Evolutionary conservation across 2,113 vertebrate species (phyloP), one percentile per base, ranked within the genome.

Genomic region (Baryphthengus martii): DNA sequence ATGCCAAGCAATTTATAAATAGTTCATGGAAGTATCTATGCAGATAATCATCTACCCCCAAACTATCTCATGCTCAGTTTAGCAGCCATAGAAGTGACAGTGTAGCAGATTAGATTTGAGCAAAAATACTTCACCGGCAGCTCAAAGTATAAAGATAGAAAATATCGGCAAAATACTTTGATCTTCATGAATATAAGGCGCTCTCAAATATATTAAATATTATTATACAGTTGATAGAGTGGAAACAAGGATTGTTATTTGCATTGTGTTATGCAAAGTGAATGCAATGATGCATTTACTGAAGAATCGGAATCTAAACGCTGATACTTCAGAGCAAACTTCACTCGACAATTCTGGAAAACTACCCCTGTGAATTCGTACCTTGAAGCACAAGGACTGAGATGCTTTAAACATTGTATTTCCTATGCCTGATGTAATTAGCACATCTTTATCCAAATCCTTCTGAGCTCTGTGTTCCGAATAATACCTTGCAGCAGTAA

Each of bases 1-100:
- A 90, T 81, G 61, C 76, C 90, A 74, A 96, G 75, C 19, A 50
- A 85, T 71, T 82, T 88, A 82, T 85, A 94, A 93, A 79, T 50
- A 89, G 58, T 45, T 82, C 85, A 67, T 7, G 76, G 77, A 95
- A 71, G n/a, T 78, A 92, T 72, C 84, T 87, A 1, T 81, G 76
- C 77, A 93, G 86, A 92, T 56, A 90, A 93, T 81, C 35, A 67
- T 65, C 73, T 95, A 20, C 56, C 59, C 85, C 75, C 50, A 86
- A 78, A 94, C 81, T 56, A 55, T 37, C 85, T 88, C 71, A 40
- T 6, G 55, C 90, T 88, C 55, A 47, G 39, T 1, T 85, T 70
- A 96, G 75, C 88, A 91, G 88, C 83, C 75, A 66, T 1, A 80
- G 47, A 73, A 95, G 77, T 61, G 5, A 7, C 88, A 88, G 40